These are phyloP conservation scores for Eolophus roseicapilla DNA, from an alignment of 2,113 vertebrate species.

Conservation along the genomic window DNA sequence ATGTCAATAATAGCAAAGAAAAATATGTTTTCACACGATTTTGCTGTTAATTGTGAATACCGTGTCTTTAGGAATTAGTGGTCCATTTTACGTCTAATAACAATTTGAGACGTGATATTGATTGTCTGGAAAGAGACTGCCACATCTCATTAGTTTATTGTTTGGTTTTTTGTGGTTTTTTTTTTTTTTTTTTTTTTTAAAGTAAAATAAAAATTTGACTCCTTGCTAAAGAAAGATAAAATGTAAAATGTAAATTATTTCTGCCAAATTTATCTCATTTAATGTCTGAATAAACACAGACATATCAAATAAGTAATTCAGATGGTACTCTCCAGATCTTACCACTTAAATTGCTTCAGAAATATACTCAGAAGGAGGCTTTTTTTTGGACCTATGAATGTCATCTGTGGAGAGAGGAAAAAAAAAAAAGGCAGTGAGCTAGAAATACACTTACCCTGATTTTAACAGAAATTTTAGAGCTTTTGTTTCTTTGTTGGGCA, in stretches of 20 bases:
- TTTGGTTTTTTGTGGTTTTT: background rate
- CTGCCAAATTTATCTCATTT: background rate
- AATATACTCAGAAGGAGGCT: slow-evolving; percentile 92
- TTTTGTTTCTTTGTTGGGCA: background rate
- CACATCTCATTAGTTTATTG: background rate
- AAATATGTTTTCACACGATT: background rate
- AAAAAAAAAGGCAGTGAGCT: background rate
- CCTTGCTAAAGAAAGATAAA: background rate
- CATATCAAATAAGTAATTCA: background rate
- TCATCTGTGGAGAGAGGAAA: slow-evolving; percentile 74
- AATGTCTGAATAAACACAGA: background rate
- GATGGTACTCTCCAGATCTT: slow-evolving; percentile 10
- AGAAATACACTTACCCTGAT: background rate
- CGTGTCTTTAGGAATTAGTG: background rate
- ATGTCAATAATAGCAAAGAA: background rate
- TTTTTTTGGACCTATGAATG: slow-evolving; percentile 89
- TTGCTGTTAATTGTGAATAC: background rate
- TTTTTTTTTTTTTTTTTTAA: background rate
- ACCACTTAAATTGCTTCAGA: slow-evolving; percentile 95
- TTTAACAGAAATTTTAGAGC: background rate
- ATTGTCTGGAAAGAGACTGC: background rate
- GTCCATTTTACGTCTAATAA: background rate
- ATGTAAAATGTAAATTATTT: background rate
- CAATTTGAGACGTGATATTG: background rate
- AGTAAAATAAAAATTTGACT: background rate